Evolutionary conservation across 2,113 vertebrate species (phyloP).

Genomic region (Motacilla tschutschensis): DNA sequence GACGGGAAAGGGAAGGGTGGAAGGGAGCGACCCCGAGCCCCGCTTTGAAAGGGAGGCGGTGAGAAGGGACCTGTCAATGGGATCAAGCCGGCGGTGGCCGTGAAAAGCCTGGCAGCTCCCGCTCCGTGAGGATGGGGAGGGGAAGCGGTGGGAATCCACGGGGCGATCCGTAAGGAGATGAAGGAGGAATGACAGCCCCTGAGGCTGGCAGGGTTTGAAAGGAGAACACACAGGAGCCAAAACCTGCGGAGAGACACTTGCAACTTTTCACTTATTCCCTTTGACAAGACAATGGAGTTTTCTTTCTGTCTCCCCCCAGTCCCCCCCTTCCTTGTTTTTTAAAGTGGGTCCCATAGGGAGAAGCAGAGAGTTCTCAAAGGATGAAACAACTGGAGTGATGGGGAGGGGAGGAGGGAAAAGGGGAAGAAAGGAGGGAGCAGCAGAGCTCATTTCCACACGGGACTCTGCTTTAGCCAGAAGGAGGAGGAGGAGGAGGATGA

Average conservation of each 20-base stretch:
- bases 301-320: not conserved
- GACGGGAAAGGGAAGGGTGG: not conserved
- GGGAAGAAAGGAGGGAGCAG: not conserved
- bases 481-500: not conserved
- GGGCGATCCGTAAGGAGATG: slow-evolving; percentile 46
- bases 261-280: slow-evolving; percentile 59
- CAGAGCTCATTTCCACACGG: rapidly evolving
- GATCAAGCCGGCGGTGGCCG: slow-evolving; percentile 9
- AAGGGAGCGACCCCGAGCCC: not conserved
- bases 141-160: slow-evolving; percentile 34
- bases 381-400: not conserved
- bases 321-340: slow-evolving; percentile 28
- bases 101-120: slow-evolving; percentile 26
- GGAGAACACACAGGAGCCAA: slow-evolving; percentile 49
- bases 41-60: slow-evolving; percentile 11
- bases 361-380: slow-evolving; percentile 44
- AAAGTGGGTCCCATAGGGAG: slow-evolving; percentile 56
- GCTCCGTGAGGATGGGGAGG: not conserved
- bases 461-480: not conserved
- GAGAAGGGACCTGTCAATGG: slow-evolving; percentile 45
- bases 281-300: slow-evolving; percentile 65
- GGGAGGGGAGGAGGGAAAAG: not conserved
- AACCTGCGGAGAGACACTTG: slow-evolving; percentile 48
- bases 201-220: slow-evolving; percentile 55
- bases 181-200: slow-evolving; percentile 53